Base-by-base conservation (phyloP, 2,888 invertebrate species). In the Agapetus fuscipes region DNA sequence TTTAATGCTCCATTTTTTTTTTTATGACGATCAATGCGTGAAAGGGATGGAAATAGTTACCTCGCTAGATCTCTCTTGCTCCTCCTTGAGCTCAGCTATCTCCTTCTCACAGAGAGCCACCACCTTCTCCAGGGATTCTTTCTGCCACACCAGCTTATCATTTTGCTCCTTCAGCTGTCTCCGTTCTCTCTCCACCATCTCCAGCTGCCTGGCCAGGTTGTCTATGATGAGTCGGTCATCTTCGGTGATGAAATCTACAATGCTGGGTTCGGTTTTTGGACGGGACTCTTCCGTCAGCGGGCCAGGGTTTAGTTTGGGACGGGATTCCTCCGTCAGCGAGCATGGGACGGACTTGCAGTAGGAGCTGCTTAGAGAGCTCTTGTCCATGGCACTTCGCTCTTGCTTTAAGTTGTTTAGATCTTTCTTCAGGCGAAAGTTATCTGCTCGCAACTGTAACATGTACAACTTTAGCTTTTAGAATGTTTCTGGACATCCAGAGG, bases 141-240 rank as follows among this genome's bases (percentile, higher is more conserved):
- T 68, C 51, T 69, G 68, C 63, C 67, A 66, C 0, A 61, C 59
- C 32, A 69, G 43, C 25, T 64, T 68, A 39, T 69, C 66, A 31
- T 70, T 70, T 1, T 70, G 68, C 0, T 62, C 60, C 46, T 67
- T 62, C 2, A 67, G 63, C 62, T 66, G 63, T 46, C 68, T 49
- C 47, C 68, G 50, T 41, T 70, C 67, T 39, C 62, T 66, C 51
- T 69, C 70, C 2, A 61, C 61, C 0, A 69, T 54, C 30, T 62
- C 66, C 28, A 69, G 49, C 46, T 71, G 71, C 2, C 62, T 55
- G 0, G 66, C 65, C 17, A 71, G 50, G 37, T 65, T 65, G 42
- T 71, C 59, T 9, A 71, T 57, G 9, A 62, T 66, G 47, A 67
- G 66, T 39, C 68, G 67, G 6, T 67, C 66, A 37, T 24, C 30